These are phyloP conservation scores for Octonoba sinensis DNA, from an alignment of 2,888 invertebrate species.

Conservation along the genomic window DNA sequence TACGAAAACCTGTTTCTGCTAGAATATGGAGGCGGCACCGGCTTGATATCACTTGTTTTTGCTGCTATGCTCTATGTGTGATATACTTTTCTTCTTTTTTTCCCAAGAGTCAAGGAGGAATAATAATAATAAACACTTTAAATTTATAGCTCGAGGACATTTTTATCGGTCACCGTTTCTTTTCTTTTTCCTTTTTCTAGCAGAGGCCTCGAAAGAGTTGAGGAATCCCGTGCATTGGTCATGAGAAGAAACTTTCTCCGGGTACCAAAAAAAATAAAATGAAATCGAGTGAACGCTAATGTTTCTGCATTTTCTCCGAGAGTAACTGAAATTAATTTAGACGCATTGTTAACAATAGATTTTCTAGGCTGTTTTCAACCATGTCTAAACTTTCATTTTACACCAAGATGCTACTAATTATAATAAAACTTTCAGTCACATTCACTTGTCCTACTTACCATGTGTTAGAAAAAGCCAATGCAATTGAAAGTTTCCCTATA, in stretches of 20 bases:
- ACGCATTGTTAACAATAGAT: too few relatives aligned
- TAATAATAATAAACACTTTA: conserved; percentile 50
- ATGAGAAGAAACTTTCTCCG: conserved; percentile 1
- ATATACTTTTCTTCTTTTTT: conserved; percentile 9
- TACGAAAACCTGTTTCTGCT: conserved; percentile 46
- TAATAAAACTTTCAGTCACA: too few relatives aligned
- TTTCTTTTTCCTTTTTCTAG: background rate
- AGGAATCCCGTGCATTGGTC: conserved; percentile 8
- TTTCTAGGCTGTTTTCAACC: too few relatives aligned
- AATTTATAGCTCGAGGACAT: conserved; percentile 48
- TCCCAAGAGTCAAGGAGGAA: conserved; percentile 6
- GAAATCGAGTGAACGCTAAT: too few relatives aligned
- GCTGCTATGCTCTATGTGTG: background rate
- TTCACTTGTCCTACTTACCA: too few relatives aligned
- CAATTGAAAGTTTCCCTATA: too few relatives aligned
- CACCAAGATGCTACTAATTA: too few relatives aligned
- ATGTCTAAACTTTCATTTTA: too few relatives aligned
- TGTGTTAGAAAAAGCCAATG: too few relatives aligned
- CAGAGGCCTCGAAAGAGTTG: background rate
- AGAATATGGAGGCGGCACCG: conserved; percentile 41
- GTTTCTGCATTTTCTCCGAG: too few relatives aligned
- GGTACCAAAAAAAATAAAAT: too few relatives aligned
- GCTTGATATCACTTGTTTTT: conserved; percentile 5
- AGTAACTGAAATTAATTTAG: too few relatives aligned
- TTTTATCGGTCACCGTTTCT: conserved; percentile 37